These are phyloP conservation scores for Tenthredo notha DNA, from an alignment of 2,888 invertebrate species.

Conservation along the genomic window DNA sequence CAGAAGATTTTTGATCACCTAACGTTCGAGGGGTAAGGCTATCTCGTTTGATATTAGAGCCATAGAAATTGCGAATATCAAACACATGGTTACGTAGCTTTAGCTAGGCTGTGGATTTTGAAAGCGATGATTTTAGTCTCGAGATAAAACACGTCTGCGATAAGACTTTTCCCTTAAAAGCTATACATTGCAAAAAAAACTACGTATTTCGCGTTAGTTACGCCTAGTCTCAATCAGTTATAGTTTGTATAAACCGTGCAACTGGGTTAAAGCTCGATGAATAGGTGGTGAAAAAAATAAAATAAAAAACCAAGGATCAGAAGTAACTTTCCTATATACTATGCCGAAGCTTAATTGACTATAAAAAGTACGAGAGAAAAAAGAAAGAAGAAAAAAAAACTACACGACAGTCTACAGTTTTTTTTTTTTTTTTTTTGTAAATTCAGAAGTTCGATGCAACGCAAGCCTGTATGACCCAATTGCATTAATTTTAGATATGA, in stretches of 20 bases:
- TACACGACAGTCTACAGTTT: background rate
- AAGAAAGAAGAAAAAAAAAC: background rate
- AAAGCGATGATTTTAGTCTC: background rate
- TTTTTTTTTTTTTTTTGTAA: background rate
- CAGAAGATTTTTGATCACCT: too few species aligned
- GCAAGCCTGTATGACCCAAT: background rate
- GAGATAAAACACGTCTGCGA: background rate
- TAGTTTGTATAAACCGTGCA: background rate
- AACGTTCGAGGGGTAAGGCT: background rate
- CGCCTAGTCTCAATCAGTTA: background rate
- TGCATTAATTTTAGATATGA: background rate
- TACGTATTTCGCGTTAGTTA: background rate
- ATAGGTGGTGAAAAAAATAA: too few species aligned
- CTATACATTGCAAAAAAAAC: background rate
- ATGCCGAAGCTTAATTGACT: background rate
- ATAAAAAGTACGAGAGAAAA: background rate
- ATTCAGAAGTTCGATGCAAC: background rate
- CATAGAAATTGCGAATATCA: constrained; percentile 11
- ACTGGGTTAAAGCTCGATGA: background rate
- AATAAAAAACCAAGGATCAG: background rate
- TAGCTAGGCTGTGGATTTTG: background rate
- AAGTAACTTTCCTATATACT: background rate
- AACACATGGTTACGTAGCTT: background rate
- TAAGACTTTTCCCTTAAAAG: background rate
- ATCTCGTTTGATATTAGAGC: constrained; percentile 34